A percentile compares a stretch with the other conserved stretches of the same genome.
Conservation (phyloP, 1,140 invertebrate species). For the Tribolium madens region DNA sequence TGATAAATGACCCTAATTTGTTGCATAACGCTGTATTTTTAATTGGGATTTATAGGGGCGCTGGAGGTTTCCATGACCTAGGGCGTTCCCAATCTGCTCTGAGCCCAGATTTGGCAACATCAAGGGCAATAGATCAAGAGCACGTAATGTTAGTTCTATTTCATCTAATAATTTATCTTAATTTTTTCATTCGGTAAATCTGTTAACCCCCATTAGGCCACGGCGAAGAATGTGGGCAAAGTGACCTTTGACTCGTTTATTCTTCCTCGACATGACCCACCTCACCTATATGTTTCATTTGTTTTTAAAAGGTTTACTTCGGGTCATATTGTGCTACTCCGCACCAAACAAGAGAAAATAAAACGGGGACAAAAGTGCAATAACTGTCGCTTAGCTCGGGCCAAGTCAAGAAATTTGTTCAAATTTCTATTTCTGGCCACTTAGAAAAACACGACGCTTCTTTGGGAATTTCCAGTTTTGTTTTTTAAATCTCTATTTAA, state of each 20-base stretch:
- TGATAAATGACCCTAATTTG: slow-evolving; percentile 16
- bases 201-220: not conserved
- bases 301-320: not conserved
- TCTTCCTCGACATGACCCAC: not conserved
- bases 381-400: not conserved
- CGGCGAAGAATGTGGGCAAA: not conserved
- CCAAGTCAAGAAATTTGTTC: not conserved
- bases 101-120: not conserved
- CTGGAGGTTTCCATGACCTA: not conserved
- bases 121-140: not conserved
- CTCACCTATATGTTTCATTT: not conserved
- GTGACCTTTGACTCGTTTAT: not conserved
- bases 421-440: not conserved
- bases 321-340: not conserved
- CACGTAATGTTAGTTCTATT: not conserved
- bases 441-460: not conserved
- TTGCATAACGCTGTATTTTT: slow-evolving; percentile 2
- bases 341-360: not conserved
- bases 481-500: not conserved
- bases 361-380: not conserved
- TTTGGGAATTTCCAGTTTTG: not conserved
- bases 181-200: not conserved
- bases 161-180: not conserved
- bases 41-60: not conserved
- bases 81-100: not conserved